Conservation (phyloP, 1,140 invertebrate genomes). For the Sipha flava region DNA sequence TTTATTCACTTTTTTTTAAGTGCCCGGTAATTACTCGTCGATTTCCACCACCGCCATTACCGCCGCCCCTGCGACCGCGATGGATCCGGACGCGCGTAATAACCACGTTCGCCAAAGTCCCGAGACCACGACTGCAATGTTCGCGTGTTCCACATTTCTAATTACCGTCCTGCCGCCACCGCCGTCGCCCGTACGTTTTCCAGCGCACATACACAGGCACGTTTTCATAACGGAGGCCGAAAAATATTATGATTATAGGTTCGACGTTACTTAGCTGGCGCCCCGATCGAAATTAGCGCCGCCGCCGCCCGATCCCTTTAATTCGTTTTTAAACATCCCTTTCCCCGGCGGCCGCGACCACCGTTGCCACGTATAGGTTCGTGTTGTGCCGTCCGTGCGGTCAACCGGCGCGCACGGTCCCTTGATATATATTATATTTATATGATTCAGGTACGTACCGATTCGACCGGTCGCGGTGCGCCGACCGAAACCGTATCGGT, state of each 20-base stretch:
- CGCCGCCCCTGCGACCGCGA: background rate
- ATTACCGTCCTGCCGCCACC: constrained; percentile 3
- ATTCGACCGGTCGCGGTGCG: too few relatives aligned
- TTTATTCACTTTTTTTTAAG: constrained; percentile 3
- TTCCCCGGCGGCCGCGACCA: background rate
- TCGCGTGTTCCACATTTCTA: constrained; percentile 29
- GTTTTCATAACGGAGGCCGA: background rate
- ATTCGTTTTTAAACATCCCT: constrained; percentile 12
- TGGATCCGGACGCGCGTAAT: background rate
- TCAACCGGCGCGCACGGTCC: too few relatives aligned
- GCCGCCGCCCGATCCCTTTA: background rate
- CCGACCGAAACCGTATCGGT: too few relatives aligned
- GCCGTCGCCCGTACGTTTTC: background rate
- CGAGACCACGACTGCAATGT: background rate
- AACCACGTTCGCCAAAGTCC: constrained; percentile 3
- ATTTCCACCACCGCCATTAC: background rate
- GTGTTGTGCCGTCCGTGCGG: too few relatives aligned
- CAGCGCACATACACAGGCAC: background rate
- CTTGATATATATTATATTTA: too few relatives aligned
- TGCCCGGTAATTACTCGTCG: constrained; percentile 6
- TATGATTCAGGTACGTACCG: too few relatives aligned
- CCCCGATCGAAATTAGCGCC: constrained; percentile 20
- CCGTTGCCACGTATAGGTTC: too few relatives aligned
- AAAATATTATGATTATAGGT: constrained; percentile 27
- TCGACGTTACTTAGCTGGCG: constrained; percentile 17